phyloP scores from a whole-genome alignment of 1,140 invertebrate genomes.

The Calephelis nemesis region DNA sequence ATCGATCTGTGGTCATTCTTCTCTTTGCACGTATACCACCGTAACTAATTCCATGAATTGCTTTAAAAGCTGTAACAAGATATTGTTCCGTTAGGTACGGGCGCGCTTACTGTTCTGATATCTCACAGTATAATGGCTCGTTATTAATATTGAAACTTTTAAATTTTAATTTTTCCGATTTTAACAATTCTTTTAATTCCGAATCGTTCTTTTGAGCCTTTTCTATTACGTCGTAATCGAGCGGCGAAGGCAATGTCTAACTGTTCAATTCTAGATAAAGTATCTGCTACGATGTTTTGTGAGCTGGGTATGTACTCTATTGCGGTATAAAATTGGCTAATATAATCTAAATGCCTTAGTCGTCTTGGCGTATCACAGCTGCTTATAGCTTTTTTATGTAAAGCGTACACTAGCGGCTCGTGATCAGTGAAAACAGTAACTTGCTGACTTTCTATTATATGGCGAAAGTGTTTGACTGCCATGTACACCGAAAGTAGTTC shows the following conservation, averaged over 20 bases:
- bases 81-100: conserved; percentile 20
- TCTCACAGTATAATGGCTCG: conserved; percentile 11
- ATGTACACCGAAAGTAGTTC: conserved; percentile 1
- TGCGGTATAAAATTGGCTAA: neutral
- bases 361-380: neutral
- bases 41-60: conserved; percentile 20
- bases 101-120: conserved; percentile 3
- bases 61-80: conserved; percentile 23
- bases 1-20: conserved; percentile 12
- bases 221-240: conserved; percentile 24
- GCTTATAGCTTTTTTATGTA: neutral
- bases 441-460: neutral
- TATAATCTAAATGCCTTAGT: neutral
- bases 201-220: conserved; percentile 4
- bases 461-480: conserved; percentile 9
- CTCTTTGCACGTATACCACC: neutral
- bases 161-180: conserved; percentile 26
- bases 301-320: neutral
- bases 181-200: conserved; percentile 24
- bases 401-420: neutral
- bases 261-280: conserved; percentile 24
- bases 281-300: conserved; percentile 10
- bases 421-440: neutral
- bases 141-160: conserved; percentile 12
- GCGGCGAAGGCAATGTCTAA: conserved; percentile 28